Evolutionary conservation across 2,113 vertebrate species (phyloP).

Genomic region (Benitochromis conjunctus): DNA sequence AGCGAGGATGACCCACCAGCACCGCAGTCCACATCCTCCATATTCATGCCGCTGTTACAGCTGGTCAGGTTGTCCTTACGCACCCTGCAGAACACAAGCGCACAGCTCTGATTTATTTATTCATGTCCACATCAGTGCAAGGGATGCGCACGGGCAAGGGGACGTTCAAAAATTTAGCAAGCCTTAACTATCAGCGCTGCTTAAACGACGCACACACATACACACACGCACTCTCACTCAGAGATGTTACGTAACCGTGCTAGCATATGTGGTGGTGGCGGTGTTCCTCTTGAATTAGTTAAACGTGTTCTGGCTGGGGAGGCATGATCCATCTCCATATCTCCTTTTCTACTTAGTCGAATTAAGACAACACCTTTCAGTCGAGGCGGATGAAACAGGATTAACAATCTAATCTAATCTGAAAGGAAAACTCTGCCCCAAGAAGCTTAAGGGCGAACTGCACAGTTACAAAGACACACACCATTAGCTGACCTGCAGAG

Average conservation of each 20-base stretch:
- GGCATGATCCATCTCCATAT: not conserved
- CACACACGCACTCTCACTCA: not conserved
- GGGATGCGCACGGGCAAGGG: not conserved
- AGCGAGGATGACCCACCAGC: conserved; percentile 66
- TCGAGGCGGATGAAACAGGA: conserved; percentile 22
- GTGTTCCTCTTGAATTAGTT: conserved; percentile 13
- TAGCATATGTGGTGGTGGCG: not conserved
- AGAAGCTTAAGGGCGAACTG: conserved; percentile 21
- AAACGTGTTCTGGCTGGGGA: conserved; percentile 3
- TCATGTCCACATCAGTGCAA: not conserved
- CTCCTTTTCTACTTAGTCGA: conserved; percentile 30
- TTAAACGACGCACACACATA: not conserved
- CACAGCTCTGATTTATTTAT: conserved; percentile 29
- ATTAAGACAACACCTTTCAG: conserved; percentile 39
- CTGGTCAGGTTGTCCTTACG: conserved; percentile 88
- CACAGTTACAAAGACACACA: not conserved
- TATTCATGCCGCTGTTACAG: conserved; percentile 79
- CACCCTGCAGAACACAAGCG: conserved; percentile 72
- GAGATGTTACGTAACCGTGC: conserved; percentile 20
- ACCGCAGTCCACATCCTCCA: conserved; percentile 81
- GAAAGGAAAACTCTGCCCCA: conserved; percentile 14
- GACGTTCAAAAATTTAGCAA: conserved; percentile 27
- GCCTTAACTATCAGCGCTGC: conserved; percentile 1
- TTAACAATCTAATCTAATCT: conserved; percentile 50
- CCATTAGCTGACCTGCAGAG: conserved; percentile 19